Base-by-base conservation (phyloP, 2,888 invertebrate genomes). In the Notocelia uddmanniana region DNA sequence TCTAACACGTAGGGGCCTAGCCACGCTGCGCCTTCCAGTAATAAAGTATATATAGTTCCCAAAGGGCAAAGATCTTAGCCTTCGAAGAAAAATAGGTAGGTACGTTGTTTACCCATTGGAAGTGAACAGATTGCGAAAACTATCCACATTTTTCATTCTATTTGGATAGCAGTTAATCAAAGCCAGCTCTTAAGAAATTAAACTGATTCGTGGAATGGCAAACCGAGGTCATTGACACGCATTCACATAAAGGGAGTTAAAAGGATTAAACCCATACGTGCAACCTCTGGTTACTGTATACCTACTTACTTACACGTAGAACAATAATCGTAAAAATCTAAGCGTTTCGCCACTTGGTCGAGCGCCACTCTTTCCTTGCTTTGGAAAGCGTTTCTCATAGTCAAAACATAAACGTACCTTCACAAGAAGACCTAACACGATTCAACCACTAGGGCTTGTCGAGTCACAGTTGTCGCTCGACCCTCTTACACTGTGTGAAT, bases 271-370 rank as follows among this genome's bases (percentile, higher is more conserved):
- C 54, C 18, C 37, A 60, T 26, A 50, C 70, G 59, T 37, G 71
- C 58, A 60, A 19, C 62, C 60, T 37, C 45, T 37, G 45, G 72
- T 45, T 71, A 72, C 68, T 57, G 34, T 62, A 48, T 66, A 66
- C 45, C 3, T n/a, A 45, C 45, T 45, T 45, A 45, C 59, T 66
- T 54, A 71, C 68, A 72, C 72, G 72, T 72, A 62, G 60, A 57
- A 62, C 60, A 55, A 72, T 72, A 72, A 68, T 37, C 72, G 68
- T 72, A 72, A 68, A 72, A 62, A 41, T 72, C 54, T 55, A 68
- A 72, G 72, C 72, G 66, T 62, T 68, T 59, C 52, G 66, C 66
- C 68, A 62, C 72, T 72, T 57, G 68, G 48, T 62, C 57, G 62
- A 45, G 68, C 23, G 23, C 55, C 57, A 60, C 55, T 62, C 55